These are phyloP conservation scores for Erebia ligea DNA, from an alignment of 2,888 invertebrate genomes.

Conservation along the genomic window DNA sequence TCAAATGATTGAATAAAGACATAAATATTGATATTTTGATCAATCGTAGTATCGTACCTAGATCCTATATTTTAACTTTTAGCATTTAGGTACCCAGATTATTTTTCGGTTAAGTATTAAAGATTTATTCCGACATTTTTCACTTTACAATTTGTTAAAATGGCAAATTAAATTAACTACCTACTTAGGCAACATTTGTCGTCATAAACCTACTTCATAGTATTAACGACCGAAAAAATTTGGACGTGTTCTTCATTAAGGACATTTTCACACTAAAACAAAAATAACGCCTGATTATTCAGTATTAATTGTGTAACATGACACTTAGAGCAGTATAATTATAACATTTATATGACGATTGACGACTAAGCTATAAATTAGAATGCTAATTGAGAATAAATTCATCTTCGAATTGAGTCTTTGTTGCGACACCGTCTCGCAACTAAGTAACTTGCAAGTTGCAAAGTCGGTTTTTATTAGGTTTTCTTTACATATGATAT, in stretches of 20 bases:
- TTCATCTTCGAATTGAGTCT: conserved; percentile 20
- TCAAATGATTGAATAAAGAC: too few relatives aligned
- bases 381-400: conserved; percentile 32
- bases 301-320: conserved; percentile 21
- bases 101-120: too few relatives aligned
- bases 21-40: too few relatives aligned
- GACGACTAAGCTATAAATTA: conserved; percentile 26
- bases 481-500: neutral
- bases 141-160: too few relatives aligned
- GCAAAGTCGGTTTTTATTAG: neutral
- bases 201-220: neutral
- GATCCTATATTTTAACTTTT: too few relatives aligned
- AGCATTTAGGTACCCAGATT: too few relatives aligned
- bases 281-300: conserved; percentile 11
- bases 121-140: too few relatives aligned
- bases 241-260: neutral
- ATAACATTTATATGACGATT: conserved; percentile 32
- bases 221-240: neutral
- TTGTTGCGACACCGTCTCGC: conserved; percentile 21
- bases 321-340: conserved; percentile 25
- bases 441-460: conserved; percentile 21
- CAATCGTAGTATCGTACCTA: too few relatives aligned
- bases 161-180: too few relatives aligned
- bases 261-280: conserved; percentile 10
- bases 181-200: neutral